Evolutionary conservation across 2,888 invertebrate genomes (phyloP).

Genomic region (Caenorhabditis wallacei): DNA sequence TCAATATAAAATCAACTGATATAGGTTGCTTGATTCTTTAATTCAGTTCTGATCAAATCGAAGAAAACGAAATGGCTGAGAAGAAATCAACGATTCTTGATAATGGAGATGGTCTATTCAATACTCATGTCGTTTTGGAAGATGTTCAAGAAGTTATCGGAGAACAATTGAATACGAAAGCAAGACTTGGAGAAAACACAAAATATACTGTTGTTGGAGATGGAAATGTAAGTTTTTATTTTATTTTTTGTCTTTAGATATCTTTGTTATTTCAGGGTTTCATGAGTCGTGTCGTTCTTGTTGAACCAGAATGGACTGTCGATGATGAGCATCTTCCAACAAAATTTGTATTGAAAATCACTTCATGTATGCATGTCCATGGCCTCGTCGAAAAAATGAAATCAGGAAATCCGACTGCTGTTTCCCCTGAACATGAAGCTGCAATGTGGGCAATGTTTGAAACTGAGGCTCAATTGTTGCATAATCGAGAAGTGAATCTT

Average conservation of each 20-base stretch:
- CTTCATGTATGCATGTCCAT: conserved; percentile 43
- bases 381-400: conserved; percentile 45
- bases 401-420: background rate
- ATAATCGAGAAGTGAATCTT: conserved; percentile 57
- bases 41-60: conserved; percentile 22
- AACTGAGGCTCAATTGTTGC: conserved; percentile 24
- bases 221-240: conserved; percentile 53
- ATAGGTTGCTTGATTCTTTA: background rate
- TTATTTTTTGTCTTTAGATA: background rate
- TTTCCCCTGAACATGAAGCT: conserved; percentile 36
- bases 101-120: conserved; percentile 44
- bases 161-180: conserved; percentile 28
- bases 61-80: conserved; percentile 3
- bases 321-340: conserved; percentile 23
- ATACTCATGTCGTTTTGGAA: conserved; percentile 53
- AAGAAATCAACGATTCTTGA: conserved; percentile 31
- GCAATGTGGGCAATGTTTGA: conserved; percentile 32
- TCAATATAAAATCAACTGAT: conserved; percentile 31
- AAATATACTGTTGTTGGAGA: conserved; percentile 56
- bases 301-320: conserved; percentile 32
- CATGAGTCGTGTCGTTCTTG: conserved; percentile 59
- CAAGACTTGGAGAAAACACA: conserved; percentile 21
- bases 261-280: conserved; percentile 44
- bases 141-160: conserved; percentile 49
- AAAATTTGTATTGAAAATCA: conserved; percentile 54